Conservation (phyloP, 2,888 invertebrate species). For the Sepioteuthis lessoniana region DNA sequence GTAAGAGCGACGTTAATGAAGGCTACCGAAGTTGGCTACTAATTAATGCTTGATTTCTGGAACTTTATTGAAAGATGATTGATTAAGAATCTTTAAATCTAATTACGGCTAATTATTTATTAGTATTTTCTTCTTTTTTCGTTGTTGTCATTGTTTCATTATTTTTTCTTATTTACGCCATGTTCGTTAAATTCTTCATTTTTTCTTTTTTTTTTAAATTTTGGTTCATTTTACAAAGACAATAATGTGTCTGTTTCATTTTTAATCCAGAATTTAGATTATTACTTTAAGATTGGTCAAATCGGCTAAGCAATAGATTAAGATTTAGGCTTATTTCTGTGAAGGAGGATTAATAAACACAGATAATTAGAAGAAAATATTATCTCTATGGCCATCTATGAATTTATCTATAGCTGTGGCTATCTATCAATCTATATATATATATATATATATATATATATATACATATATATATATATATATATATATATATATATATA, state of each 20-base stretch:
- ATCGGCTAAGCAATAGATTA: too few species aligned
- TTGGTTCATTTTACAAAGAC: not conserved
- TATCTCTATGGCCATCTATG: too few species aligned
- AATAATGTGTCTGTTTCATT: not conserved
- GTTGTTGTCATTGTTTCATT: not conserved
- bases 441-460: not conserved
- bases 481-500: too few species aligned
- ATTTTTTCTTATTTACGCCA: not conserved
- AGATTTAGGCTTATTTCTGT: too few species aligned
- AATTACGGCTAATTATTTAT: not conserved
- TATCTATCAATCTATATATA: not conserved
- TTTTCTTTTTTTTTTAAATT: not conserved
- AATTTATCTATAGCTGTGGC: too few species aligned
- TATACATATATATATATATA: not conserved
- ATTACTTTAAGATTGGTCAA: not conserved
- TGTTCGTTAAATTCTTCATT: not conserved
- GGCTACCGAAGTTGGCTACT: constrained; percentile 33
- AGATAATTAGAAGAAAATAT: too few species aligned
- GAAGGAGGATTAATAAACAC: too few species aligned
- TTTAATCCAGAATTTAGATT: not conserved
- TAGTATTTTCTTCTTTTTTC: too few species aligned
- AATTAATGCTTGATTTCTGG: not conserved
- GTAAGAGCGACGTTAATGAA: not conserved
- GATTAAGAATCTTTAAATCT: constrained; percentile 12
- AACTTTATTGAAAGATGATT: constrained; percentile 11